Conservation (phyloP, 2,113 vertebrate genomes). For the Rhynchopsitta pachyrhyncha region DNA sequence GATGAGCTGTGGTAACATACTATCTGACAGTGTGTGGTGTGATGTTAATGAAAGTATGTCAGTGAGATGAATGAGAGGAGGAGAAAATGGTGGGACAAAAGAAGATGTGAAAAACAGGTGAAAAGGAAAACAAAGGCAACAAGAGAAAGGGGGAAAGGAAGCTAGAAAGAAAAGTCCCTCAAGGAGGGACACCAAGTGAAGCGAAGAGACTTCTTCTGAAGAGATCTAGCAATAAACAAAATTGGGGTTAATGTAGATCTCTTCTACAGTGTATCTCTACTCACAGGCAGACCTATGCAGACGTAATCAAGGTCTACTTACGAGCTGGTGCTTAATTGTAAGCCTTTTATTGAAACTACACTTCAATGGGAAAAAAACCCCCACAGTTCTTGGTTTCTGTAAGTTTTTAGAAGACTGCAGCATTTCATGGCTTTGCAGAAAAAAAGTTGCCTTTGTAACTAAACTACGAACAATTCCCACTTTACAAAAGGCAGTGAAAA, state of each 20-base stretch:
- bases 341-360: background rate
- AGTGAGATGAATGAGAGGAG: background rate
- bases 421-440: background rate
- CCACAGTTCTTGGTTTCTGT: background rate
- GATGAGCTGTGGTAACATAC: background rate
- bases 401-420: background rate
- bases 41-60: background rate
- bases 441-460: background rate
- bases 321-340: background rate
- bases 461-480: background rate
- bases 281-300: background rate
- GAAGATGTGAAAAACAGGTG: accelerated
- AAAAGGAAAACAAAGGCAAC: background rate
- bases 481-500: background rate
- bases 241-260: background rate
- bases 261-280: accelerated
- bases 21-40: background rate
- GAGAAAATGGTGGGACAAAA: background rate
- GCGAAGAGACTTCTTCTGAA: background rate
- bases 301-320: background rate
- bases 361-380: background rate
- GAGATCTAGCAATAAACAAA: background rate
- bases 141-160: background rate
- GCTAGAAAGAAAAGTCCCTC: too few species aligned
- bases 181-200: background rate